Percentiles rank a stretch among this genome's conserved stretches.
Evolutionary conservation across 2,888 invertebrate genomes (phyloP).

Genomic region (Stenoptilia bipunctidactyla): DNA sequence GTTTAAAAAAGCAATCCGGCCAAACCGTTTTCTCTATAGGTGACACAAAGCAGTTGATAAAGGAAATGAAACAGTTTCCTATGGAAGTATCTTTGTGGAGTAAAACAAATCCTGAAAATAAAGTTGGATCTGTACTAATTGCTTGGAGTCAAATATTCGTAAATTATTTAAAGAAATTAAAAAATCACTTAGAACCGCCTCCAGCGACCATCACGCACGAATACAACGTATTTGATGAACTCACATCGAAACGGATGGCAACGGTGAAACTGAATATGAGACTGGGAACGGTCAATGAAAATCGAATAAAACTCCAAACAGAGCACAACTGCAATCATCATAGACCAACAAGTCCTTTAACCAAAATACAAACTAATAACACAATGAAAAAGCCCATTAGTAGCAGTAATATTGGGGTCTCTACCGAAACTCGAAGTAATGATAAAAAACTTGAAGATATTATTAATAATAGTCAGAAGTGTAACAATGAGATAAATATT

Average conservation of each 20-base stretch:
- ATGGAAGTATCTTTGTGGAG: slow-evolving; percentile 37
- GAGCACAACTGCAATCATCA: too few relatives aligned
- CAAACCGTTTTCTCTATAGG: slow-evolving; percentile 26
- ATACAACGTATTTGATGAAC: slow-evolving; percentile 37
- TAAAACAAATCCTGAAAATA: slow-evolving; percentile 22
- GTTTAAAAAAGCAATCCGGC: slow-evolving; percentile 21
- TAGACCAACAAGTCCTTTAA: too few relatives aligned
- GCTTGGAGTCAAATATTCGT: slow-evolving; percentile 35
- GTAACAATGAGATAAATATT: too few relatives aligned
- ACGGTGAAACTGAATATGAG: slow-evolving; percentile 31
- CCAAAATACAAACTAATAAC: too few relatives aligned
- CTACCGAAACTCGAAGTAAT: too few relatives aligned
- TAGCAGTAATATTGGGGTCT: too few relatives aligned
- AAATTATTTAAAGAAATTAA: slow-evolving; percentile 30
- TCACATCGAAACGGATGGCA: slow-evolving; percentile 36
- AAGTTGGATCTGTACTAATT: slow-evolving; percentile 33
- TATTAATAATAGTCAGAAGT: too few relatives aligned
- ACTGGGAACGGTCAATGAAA: neutral
- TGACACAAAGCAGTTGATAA: slow-evolving; percentile 24
- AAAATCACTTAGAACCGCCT: slow-evolving; percentile 13
- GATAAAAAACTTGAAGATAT: too few relatives aligned
- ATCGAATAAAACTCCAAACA: too few relatives aligned
- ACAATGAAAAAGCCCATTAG: too few relatives aligned
- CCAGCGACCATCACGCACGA: slow-evolving; percentile 23
- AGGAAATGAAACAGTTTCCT: slow-evolving; percentile 37